A percentile compares a stretch with the other conserved stretches of the same genome.
phyloP scores from a whole-genome alignment of 2,797 vertebrate genomes.

The Phoxinus dragarum region DNA sequence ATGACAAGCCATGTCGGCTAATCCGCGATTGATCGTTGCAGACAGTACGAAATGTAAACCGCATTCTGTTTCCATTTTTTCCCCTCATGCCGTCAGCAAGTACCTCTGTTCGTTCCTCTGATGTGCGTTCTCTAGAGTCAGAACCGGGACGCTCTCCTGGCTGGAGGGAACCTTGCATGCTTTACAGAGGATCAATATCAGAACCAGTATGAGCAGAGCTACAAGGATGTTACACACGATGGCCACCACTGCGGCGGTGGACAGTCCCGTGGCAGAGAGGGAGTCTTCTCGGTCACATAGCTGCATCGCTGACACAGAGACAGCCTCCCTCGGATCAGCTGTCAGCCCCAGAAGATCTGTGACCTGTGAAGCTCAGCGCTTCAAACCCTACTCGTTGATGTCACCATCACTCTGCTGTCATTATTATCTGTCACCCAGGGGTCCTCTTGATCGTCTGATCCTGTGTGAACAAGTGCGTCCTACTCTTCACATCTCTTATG shows the following conservation, averaged over 20 bases:
- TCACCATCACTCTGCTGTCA: slow-evolving; percentile 28
- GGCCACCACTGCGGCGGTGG: slow-evolving; percentile 80
- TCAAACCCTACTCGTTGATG: slow-evolving; percentile 46
- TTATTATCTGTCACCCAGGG: slow-evolving; percentile 13
- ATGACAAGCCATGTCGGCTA: not conserved
- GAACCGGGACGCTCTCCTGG: slow-evolving; percentile 76
- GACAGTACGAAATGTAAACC: not conserved
- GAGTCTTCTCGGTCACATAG: slow-evolving; percentile 36
- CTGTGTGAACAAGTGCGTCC: slow-evolving; percentile 40
- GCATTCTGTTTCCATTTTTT: not conserved
- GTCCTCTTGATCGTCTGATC: slow-evolving; percentile 34
- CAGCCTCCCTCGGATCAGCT: slow-evolving; percentile 33
- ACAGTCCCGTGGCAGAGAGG: slow-evolving; percentile 65
- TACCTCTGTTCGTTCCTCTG: slow-evolving; percentile 77
- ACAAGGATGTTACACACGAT: slow-evolving; percentile 79
- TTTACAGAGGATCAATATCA: slow-evolving; percentile 78
- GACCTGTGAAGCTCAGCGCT: slow-evolving; percentile 25
- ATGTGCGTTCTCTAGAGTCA: slow-evolving; percentile 66
- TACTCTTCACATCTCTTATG: slow-evolving; percentile 45
- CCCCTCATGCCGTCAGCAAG: slow-evolving; percentile 77
- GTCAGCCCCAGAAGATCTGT: slow-evolving; percentile 28
- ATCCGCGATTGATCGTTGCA: not conserved
- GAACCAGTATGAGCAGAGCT: slow-evolving; percentile 78
- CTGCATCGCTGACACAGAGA: slow-evolving; percentile 29
- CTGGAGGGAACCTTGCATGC: slow-evolving; percentile 81